phyloP scores from a whole-genome alignment of 2,797 vertebrate species.

The Crenuchus spilurus region DNA sequence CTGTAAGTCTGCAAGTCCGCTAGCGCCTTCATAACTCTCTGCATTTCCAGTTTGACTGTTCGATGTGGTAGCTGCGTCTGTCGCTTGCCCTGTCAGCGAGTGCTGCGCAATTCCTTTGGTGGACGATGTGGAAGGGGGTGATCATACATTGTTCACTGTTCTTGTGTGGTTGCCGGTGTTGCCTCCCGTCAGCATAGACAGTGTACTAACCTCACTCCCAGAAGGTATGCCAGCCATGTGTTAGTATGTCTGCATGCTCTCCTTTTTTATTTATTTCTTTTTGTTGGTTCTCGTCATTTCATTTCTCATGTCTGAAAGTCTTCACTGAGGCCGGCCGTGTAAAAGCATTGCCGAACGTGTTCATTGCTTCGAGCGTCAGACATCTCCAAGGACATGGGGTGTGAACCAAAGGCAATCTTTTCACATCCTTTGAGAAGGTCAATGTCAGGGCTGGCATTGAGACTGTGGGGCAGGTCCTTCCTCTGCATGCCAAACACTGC shows the following conservation, averaged over 20 bases:
- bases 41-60: constrained; percentile 54
- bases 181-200: constrained; percentile 49
- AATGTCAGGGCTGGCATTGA: constrained; percentile 60
- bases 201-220: constrained; percentile 54
- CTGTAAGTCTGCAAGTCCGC: constrained; percentile 58
- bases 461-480: constrained; percentile 42
- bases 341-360: constrained; percentile 59
- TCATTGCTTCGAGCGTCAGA: constrained; percentile 28
- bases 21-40: constrained; percentile 52
- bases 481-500: constrained; percentile 61
- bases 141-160: constrained; percentile 55
- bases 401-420: constrained; percentile 57
- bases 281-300: constrained; percentile 39
- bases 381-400: constrained; percentile 21
- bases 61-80: constrained; percentile 52
- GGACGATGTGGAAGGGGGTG: constrained; percentile 53
- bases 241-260: constrained; percentile 61
- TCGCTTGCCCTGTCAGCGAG: constrained; percentile 58
- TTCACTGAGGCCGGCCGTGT: constrained; percentile 46
- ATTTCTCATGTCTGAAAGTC: constrained; percentile 49
- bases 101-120: constrained; percentile 59
- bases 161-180: constrained; percentile 54
- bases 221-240: constrained; percentile 56
- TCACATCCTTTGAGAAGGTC: constrained; percentile 51
- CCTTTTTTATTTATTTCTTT: constrained; percentile 46